Percentiles rank a stretch among this genome's conserved stretches.
These are phyloP conservation scores for Gallinago solitaria DNA, from an alignment of 2,797 vertebrate species.

Conservation along the genomic window DNA sequence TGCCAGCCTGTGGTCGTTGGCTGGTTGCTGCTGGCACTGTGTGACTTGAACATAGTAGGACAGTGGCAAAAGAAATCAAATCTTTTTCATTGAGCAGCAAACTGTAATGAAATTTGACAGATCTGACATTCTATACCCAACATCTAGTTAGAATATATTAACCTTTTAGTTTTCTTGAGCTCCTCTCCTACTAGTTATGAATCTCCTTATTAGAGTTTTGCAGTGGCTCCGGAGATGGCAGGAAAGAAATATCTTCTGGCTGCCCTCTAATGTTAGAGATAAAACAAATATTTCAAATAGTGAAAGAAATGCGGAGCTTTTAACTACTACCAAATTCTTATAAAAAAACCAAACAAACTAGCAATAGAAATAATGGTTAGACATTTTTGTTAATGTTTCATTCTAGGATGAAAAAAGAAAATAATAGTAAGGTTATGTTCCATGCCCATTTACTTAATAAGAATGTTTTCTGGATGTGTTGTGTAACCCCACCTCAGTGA, in stretches of 20 bases:
- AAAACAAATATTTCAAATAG: neutral
- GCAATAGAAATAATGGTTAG: neutral
- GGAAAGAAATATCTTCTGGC: neutral
- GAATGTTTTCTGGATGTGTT: neutral
- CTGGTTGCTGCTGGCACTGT: conserved; percentile 89
- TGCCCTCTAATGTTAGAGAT: neutral
- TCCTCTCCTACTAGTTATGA: conserved; percentile 71
- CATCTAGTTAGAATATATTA: conserved; percentile 88
- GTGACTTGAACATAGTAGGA: conserved; percentile 87
- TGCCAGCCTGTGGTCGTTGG: conserved; percentile 89
- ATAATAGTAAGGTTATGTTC: neutral
- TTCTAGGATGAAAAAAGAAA: neutral
- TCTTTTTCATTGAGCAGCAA: conserved; percentile 85
- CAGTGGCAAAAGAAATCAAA: conserved; percentile 86
- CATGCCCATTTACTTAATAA: fast-evolving
- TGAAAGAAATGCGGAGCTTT: neutral
- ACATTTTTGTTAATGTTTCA: neutral
- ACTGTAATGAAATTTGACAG: conserved; percentile 87
- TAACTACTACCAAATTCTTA: neutral
- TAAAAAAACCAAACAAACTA: neutral
- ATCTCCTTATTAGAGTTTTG: conserved; percentile 65
- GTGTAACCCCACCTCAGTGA: neutral
- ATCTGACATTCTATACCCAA: conserved; percentile 86
- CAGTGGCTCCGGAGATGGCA: neutral
- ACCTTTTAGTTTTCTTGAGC: conserved; percentile 83